A percentile compares a stretch with the other conserved stretches of the same genome.
phyloP scores from a whole-genome alignment of 2,888 invertebrate genomes.

The Drosophila multiciliata region DNA sequence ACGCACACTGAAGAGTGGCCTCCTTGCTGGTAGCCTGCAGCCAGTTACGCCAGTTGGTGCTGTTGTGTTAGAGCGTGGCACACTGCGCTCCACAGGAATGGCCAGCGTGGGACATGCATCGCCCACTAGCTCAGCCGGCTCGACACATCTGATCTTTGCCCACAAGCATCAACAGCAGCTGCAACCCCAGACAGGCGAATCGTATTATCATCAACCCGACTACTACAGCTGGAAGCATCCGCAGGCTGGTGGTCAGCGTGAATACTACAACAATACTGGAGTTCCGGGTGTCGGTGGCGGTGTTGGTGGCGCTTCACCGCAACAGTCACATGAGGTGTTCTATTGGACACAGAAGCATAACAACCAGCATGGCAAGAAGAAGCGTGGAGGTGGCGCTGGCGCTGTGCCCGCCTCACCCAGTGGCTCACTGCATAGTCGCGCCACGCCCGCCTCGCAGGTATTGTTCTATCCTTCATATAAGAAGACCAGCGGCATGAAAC shows the following conservation, averaged over 20 bases:
- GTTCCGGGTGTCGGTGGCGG: constrained; percentile 23
- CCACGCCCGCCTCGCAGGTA: constrained; percentile 81
- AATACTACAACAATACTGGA: constrained; percentile 67
- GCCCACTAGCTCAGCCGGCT: constrained; percentile 84
- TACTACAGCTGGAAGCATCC: constrained; percentile 82
- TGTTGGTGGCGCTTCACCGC: constrained; percentile 59
- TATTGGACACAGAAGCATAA: constrained; percentile 84
- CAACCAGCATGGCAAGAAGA: constrained; percentile 81
- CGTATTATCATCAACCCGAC: constrained; percentile 81
- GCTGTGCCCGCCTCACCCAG: constrained; percentile 81
- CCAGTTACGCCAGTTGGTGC: constrained; percentile 67
- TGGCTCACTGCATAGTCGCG: constrained; percentile 82
- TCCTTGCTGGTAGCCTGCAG: constrained; percentile 75
- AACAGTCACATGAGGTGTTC: constrained; percentile 83
- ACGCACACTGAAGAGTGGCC: constrained; percentile 75
- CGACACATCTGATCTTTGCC: constrained; percentile 83
- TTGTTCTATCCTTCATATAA: constrained; percentile 84
- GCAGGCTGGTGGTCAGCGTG: constrained; percentile 37
- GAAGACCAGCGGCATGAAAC: constrained; percentile 75
- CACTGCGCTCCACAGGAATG: constrained; percentile 73
- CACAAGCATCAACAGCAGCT: constrained; percentile 56
- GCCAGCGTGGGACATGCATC: constrained; percentile 83
- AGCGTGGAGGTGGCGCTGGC: constrained; percentile 64
- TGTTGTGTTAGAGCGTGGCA: constrained; percentile 79
- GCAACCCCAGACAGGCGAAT: constrained; percentile 60